Conservation (phyloP, 2,113 vertebrate genomes). For the Pantherophis guttatus region DNA sequence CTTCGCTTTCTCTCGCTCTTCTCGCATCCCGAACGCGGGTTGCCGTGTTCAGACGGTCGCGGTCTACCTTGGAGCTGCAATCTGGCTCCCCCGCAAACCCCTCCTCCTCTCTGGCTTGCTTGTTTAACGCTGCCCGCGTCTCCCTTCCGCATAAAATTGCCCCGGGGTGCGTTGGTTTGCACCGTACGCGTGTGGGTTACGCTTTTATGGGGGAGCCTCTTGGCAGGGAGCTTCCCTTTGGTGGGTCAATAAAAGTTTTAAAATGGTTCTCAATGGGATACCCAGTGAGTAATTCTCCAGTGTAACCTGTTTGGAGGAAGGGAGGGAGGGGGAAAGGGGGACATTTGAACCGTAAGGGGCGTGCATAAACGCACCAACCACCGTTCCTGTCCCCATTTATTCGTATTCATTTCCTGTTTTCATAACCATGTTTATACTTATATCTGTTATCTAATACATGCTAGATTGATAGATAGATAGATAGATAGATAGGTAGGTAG, state of each 20-base stretch:
- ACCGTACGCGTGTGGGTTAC: neutral
- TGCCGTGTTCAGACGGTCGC: neutral
- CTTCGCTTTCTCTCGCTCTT: neutral
- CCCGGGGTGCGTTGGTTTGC: neutral
- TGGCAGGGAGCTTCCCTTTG: neutral
- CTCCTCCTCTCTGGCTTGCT: no score
- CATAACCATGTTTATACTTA: no score
- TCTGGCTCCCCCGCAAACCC: neutral
- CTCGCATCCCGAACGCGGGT: no score
- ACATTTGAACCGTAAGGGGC: neutral
- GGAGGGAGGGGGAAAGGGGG: neutral
- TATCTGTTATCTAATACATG: no score
- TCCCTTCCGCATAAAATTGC: neutral
- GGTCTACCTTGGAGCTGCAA: neutral
- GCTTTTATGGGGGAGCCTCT: neutral
- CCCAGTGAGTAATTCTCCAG: neutral
- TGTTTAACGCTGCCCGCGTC: neutral
- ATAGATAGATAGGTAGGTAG: no score
- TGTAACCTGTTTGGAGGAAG: neutral
- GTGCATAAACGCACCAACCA: no score
- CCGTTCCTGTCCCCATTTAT: no score
- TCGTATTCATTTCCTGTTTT: no score
- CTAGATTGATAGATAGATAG: no score
- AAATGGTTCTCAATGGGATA: neutral
- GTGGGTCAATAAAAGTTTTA: neutral